These are phyloP conservation scores for Amphiprion clarkii DNA, from an alignment of 2,797 vertebrate species.

Conservation along the genomic window DNA sequence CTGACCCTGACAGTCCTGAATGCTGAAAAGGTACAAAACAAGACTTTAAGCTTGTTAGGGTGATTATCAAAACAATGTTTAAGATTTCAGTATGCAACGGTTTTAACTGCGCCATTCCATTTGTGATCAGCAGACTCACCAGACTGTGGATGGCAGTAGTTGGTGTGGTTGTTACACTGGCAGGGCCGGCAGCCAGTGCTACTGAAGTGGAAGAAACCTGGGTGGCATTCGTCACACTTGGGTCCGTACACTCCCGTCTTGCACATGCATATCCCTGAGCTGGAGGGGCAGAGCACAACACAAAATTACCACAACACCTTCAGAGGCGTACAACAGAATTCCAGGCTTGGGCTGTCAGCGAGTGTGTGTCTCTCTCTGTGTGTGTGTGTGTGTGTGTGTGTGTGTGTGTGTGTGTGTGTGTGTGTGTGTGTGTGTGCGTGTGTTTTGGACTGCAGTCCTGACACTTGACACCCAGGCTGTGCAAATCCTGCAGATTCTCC, in stretches of 20 bases:
- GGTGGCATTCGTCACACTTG: constrained; percentile 91
- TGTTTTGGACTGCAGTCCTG: constrained; percentile 15
- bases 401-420: background rate
- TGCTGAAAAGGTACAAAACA: constrained; percentile 5
- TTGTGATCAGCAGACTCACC: constrained; percentile 75
- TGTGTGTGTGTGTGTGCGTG: constrained; percentile 13
- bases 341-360: background rate
- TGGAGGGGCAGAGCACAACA: constrained; percentile 64
- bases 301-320: constrained; percentile 4
- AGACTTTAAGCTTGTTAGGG: background rate
- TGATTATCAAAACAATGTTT: too few relatives aligned
- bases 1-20: constrained; percentile 7
- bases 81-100: background rate
- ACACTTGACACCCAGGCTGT: constrained; percentile 34
- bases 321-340: background rate
- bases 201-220: constrained; percentile 90
- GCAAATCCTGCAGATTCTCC: constrained; percentile 33
- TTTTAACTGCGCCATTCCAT: background rate
- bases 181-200: constrained; percentile 88
- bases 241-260: constrained; percentile 88
- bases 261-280: constrained; percentile 92
- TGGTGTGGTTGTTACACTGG: constrained; percentile 91
- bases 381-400: constrained; percentile 11
- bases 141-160: constrained; percentile 88
- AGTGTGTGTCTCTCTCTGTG: background rate